phyloP scores from a whole-genome alignment of 2,797 vertebrate genomes.

The Lindbergichthys nudifrons region DNA sequence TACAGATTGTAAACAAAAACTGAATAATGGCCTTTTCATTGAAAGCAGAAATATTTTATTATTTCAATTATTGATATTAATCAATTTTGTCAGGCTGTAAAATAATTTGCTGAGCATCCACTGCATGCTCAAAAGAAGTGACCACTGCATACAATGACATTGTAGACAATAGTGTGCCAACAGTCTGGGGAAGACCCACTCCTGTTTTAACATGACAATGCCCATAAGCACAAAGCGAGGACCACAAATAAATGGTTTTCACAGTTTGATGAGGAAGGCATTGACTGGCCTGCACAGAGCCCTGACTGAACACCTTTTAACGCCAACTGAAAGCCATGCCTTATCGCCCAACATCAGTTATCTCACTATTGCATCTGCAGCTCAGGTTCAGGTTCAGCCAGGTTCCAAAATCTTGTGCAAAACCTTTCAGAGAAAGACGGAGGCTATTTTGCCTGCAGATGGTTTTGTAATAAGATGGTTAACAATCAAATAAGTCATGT shows the following conservation, averaged over 20 bases:
- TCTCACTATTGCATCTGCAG: conserved; percentile 7
- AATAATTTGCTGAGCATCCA: background rate
- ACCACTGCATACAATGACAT: background rate
- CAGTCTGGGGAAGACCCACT: background rate
- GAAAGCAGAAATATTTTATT: background rate
- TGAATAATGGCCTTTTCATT: conserved; percentile 3
- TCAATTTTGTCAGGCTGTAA: background rate
- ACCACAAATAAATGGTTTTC: background rate
- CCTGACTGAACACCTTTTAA: conserved; percentile 9
- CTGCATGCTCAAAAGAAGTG: background rate
- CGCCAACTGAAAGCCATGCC: background rate
- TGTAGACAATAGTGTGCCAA: background rate
- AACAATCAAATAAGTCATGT: background rate
- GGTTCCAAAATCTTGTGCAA: conserved; percentile 22
- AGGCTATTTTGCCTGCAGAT: conserved; percentile 4
- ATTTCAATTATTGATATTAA: conserved; percentile 23
- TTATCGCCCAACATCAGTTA: conserved; percentile 12
- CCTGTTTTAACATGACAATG: background rate
- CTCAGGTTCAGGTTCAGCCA: conserved; percentile 24
- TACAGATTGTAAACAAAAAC: background rate
- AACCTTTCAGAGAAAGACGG: background rate
- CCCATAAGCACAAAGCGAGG: background rate
- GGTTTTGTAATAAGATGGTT: conserved; percentile 16
- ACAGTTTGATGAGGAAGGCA: conserved; percentile 1
- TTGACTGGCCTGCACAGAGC: background rate